A percentile compares a stretch with the other conserved stretches of the same genome.
Conservation (phyloP, 2,888 invertebrate species). For the Scaptomyza tumidula region DNA sequence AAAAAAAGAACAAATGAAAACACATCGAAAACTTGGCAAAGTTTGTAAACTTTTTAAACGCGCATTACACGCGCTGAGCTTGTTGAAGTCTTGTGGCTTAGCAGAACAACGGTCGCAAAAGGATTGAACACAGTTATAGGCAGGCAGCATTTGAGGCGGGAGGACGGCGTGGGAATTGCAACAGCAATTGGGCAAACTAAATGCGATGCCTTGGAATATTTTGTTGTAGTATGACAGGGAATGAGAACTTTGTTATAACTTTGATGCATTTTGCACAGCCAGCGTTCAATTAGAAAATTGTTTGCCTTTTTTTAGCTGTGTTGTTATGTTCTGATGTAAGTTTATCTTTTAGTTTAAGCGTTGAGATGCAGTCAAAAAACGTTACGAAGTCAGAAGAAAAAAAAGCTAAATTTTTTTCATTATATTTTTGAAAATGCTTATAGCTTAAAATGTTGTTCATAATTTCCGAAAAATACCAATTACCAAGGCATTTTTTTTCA, state of each 20-base stretch:
- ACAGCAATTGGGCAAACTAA: slow-evolving; percentile 46
- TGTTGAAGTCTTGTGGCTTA: slow-evolving; percentile 65
- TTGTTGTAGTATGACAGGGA: slow-evolving; percentile 29
- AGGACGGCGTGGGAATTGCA: slow-evolving; percentile 29
- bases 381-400: too few relatives aligned
- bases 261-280: not conserved
- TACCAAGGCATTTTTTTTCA: too few relatives aligned
- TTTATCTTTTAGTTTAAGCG: too few relatives aligned
- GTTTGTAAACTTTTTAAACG: slow-evolving; percentile 79
- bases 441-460: not conserved
- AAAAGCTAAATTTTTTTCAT: too few relatives aligned
- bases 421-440: too few relatives aligned
- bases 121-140: not conserved
- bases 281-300: not conserved
- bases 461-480: too few relatives aligned
- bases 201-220: slow-evolving; percentile 28
- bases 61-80: slow-evolving; percentile 77
- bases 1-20: slow-evolving; percentile 41
- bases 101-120: slow-evolving; percentile 16
- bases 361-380: too few relatives aligned
- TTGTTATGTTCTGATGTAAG: too few relatives aligned
- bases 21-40: slow-evolving; percentile 64
- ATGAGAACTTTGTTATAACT: slow-evolving; percentile 1
- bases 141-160: not conserved
- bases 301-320: not conserved